Evolutionary conservation across 2,888 invertebrate genomes (phyloP), one percentile per base, ranked within the genome.

Genomic region (Polylopha cassiicola): DNA sequence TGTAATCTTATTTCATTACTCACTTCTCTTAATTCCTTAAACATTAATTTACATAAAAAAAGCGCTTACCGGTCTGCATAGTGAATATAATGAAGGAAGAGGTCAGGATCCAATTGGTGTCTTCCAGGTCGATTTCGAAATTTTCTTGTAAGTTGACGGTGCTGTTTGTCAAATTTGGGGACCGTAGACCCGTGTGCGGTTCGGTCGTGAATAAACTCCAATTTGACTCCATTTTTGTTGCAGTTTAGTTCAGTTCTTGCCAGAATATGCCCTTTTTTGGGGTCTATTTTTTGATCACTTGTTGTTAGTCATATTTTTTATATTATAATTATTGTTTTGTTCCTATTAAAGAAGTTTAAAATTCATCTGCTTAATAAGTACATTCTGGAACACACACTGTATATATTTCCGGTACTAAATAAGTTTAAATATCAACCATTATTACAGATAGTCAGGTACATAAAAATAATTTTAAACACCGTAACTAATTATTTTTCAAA

Each of bases 1-100:
- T n/a, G n/a, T n/a, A n/a, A n/a, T n/a, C n/a, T n/a, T n/a, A n/a
- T n/a, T n/a, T n/a, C n/a, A n/a, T n/a, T 4, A 3, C 14, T 7
- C 2, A 23, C 10, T 7, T 8, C 11, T 4, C n/a, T 3, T 13
- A n/a, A 21, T 3, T 3, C 6, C n/a, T 5, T 29, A 2, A 9
- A n/a, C n/a, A 11, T 17, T 8, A 15, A 5, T 9, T 8, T 18
- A n/a, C 4, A 15, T 7, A 16, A n/a, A 13, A 6, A 22, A 10
- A 21, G 17, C 4, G 46, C 59, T 53, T 72, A 93, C 94, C 95
- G 47, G 95, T 95, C 85, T 95, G 95, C 96, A 96, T 96, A 1
- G 95, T 95, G 69, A 96, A 95, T 50, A 95, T 94, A 59, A 96
- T 95, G 66, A 96, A 95, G 0, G 95, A 92, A 33, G 93, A 93